phyloP scores from a whole-genome alignment of 2,113 vertebrate genomes.

The Triplophysa siluroides region DNA sequence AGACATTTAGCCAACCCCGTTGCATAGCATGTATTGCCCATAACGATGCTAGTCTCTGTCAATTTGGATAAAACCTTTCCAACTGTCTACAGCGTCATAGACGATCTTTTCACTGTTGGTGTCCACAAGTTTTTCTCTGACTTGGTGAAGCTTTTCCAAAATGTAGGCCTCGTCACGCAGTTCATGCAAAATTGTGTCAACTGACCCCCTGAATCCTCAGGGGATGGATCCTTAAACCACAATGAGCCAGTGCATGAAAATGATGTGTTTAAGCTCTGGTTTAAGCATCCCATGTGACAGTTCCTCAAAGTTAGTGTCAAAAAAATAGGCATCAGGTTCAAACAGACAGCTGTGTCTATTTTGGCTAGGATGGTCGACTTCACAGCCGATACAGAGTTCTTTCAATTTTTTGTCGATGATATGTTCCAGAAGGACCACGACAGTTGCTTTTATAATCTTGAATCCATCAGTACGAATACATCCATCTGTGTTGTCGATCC shows the following conservation, averaged over 20 bases:
- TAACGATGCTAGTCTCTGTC: no score
- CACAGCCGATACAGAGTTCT: background rate
- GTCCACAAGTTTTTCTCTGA: background rate
- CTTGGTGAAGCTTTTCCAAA: no score
- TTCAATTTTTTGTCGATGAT: background rate
- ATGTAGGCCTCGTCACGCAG: background rate
- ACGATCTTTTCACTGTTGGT: background rate
- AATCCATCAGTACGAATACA: background rate
- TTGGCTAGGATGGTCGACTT: background rate
- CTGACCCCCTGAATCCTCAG: background rate
- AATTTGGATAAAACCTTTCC: no score
- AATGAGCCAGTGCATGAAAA: background rate
- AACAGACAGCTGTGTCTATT: constrained; percentile 19
- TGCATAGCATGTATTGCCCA: no score
- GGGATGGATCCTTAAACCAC: background rate
- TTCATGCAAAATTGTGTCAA: background rate
- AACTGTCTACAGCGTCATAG: background rate
- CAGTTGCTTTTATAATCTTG: no score
- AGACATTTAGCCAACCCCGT: no score
- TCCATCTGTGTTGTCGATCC: background rate
- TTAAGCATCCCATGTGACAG: background rate
- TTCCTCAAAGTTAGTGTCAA: constrained; percentile 10
- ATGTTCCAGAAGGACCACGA: background rate
- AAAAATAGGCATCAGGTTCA: background rate
- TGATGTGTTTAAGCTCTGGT: background rate